Base-by-base conservation (phyloP, 2,888 invertebrate species). In the Dasypogon diadema region DNA sequence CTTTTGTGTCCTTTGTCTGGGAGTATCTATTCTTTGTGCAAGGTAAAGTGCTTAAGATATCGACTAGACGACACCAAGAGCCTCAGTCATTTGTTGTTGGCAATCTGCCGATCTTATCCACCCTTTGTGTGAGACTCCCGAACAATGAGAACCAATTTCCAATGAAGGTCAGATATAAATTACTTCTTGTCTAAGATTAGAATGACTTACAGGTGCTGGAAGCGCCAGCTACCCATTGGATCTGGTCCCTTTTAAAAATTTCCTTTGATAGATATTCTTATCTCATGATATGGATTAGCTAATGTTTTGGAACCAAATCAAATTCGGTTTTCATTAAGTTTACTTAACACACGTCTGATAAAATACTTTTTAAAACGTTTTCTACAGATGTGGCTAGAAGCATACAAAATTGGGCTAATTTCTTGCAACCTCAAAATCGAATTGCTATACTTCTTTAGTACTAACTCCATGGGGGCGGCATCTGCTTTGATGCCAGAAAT, bases 81-180 rank as follows among this genome's bases (percentile, higher is more conserved):
- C n/a, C 48, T 16, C 12, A 12, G 34, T 48, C 16, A 12, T 48
- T 55, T 22, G 21, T 8, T 22, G 21, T 55, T 16, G 10, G 22
- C 55, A 22, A 21, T 22, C 22, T 55, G 22, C 55, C 12, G 22
- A 22, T 55, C 22, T 16, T 55, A 18, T 55, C 55, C 55, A 2
- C 8, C n/a, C 22, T 55, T 55, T 22, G 55, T 21, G 6, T 21
- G 24, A 22, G 22, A 14, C 14, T 55, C 14, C 14, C 18, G 18
- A 21, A 55, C 22, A 55, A 55, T 21, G 48, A 48, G 48, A 16
- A 4, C n/a, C n/a, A 48, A 14, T 48, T 48, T 48, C 48, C 48
- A 48, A n/a, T 48, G 48, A 48, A 48, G 48, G 48, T 48, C 48
- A 48, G 48, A 16, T 48, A 48, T 48, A 48, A 48, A 48, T 48